A percentile compares a stretch with the other conserved stretches of the same genome.
These are phyloP conservation scores for Budorcas taxicolor DNA, from an alignment of 2,113 vertebrate genomes.

Conservation along the genomic window DNA sequence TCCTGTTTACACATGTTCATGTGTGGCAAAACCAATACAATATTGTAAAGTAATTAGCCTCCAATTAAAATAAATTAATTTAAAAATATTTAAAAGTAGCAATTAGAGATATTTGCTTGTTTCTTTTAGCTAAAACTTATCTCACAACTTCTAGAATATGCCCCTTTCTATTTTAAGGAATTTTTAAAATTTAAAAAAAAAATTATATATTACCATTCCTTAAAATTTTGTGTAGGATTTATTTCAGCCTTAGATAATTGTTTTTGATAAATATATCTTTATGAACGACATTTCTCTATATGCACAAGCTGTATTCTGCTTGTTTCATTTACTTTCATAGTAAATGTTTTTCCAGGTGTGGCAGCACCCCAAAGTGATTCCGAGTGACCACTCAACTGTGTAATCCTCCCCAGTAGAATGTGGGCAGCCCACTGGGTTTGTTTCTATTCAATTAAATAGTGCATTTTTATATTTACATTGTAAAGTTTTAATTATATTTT, in stretches of 20 bases:
- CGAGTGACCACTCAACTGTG: accelerated
- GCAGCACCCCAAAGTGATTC: accelerated
- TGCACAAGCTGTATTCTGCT: accelerated
- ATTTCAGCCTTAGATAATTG: neutral
- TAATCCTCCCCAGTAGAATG: accelerated
- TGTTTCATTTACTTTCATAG: neutral
- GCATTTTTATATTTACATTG: neutral
- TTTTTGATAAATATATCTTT: neutral
- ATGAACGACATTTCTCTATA: neutral
- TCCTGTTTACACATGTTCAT: accelerated
- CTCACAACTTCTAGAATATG: neutral
- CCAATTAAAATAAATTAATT: too few species aligned
- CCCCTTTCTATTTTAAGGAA: neutral
- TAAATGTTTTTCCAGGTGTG: accelerated
- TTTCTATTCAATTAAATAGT: neutral
- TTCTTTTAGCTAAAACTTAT: neutral
- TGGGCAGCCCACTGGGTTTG: accelerated
- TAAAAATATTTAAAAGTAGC: too few species aligned
- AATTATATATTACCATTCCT: neutral
- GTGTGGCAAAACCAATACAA: too few species aligned
- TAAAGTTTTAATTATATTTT: neutral
- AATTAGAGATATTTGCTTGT: neutral
- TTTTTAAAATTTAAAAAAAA: neutral
- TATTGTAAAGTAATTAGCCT: too few species aligned
- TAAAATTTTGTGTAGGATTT: neutral